Percentiles rank a stretch among this genome's conserved stretches.
Evolutionary conservation across 2,888 invertebrate species (phyloP).

Genomic region (Phyllotreta striolata): DNA sequence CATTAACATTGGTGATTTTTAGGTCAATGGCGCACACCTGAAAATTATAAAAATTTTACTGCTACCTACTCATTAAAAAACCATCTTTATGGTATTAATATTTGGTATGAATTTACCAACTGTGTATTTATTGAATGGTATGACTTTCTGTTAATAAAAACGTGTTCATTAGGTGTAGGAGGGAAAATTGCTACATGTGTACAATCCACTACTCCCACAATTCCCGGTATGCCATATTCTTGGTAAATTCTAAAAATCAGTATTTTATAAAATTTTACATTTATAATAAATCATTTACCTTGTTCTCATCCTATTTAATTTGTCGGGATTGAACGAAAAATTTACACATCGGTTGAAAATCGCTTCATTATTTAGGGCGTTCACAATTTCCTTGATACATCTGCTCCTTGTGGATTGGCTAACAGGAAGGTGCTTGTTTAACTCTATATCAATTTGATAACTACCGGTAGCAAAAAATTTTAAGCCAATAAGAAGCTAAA

Average conservation of each 20-base stretch:
- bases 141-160: constrained; percentile 33
- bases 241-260: constrained; percentile 19
- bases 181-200: constrained; percentile 32
- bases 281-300: constrained; percentile 6
- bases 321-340: constrained; percentile 22
- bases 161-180: constrained; percentile 26
- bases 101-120: constrained; percentile 21
- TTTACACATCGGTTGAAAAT: constrained; percentile 25
- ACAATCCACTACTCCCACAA: constrained; percentile 31
- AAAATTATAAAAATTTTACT: too few relatives aligned
- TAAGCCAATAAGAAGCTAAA: constrained; percentile 17
- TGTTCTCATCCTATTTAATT: constrained; percentile 9
- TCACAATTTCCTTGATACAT: constrained; percentile 22
- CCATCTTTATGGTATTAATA: too few relatives aligned
- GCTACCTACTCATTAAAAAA: too few relatives aligned
- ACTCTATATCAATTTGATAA: constrained; percentile 28
- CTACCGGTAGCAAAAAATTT: constrained; percentile 27
- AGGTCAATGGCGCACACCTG: constrained; percentile 32
- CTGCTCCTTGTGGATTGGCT: constrained; percentile 24
- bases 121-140: constrained; percentile 35
- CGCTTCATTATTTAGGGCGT: constrained; percentile 26
- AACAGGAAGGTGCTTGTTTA: constrained; percentile 22
- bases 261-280: not conserved
- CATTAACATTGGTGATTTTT: constrained; percentile 25
- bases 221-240: constrained; percentile 26